Percentiles rank a stretch among this genome's conserved stretches.
Conservation (phyloP, 1,140 invertebrate species). For the Leptinotarsa defecta region DNA sequence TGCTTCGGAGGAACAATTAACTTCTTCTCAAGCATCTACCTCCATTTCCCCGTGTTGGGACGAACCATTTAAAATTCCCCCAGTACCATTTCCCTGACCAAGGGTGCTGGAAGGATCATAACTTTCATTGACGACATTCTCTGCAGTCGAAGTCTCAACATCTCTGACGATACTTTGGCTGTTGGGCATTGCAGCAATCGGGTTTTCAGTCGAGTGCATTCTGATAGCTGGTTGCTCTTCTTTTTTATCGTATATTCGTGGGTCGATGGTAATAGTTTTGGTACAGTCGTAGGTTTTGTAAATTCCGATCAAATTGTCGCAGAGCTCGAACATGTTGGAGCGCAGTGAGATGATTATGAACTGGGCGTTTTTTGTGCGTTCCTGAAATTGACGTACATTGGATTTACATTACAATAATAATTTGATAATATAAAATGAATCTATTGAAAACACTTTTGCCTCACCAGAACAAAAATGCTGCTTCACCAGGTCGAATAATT, state of each 20-base stretch:
- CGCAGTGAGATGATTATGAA: slow-evolving; percentile 98
- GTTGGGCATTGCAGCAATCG: not conserved
- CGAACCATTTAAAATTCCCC: not conserved
- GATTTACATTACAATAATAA: not conserved
- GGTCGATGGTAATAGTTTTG: slow-evolving; percentile 74
- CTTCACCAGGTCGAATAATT: too few relatives aligned
- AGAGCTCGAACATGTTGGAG: slow-evolving; percentile 96
- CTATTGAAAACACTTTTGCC: too few relatives aligned
- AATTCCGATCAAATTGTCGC: slow-evolving; percentile 83
- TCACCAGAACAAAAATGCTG: too few relatives aligned
- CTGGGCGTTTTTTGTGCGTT: slow-evolving; percentile 95
- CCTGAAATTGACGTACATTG: slow-evolving; percentile 62
- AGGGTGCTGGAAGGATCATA: not conserved
- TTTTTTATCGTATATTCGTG: slow-evolving; percentile 40
- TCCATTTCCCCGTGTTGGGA: slow-evolving; percentile 11
- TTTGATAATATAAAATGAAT: too few relatives aligned
- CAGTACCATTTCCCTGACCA: not conserved
- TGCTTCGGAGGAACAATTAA: not conserved
- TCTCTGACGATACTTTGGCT: not conserved
- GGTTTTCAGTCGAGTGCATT: not conserved
- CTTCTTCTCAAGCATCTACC: slow-evolving; percentile 1
- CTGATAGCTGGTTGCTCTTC: not conserved
- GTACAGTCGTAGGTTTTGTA: slow-evolving; percentile 93
- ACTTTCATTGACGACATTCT: not conserved
- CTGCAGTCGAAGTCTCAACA: not conserved